Base-by-base conservation (phyloP, 2,888 invertebrate genomes). In the Embidobia sp. region DNA sequence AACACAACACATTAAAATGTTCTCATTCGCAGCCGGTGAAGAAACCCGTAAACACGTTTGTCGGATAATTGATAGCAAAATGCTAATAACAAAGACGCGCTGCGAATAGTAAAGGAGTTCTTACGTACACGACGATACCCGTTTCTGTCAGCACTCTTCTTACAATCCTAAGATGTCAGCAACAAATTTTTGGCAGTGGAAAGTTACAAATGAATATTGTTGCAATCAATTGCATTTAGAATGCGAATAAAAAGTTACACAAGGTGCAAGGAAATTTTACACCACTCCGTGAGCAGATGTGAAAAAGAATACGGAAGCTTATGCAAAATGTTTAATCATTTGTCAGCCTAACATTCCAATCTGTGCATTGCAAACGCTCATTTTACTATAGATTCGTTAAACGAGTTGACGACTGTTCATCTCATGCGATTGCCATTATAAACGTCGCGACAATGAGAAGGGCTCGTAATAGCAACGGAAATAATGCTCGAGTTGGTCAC, bases 21-120 rank as follows among this genome's bases (percentile, higher is more conserved):
- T 53, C 46, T 51, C 64, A 75, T 73, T 53, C 33, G 22, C 73
- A 67, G 69, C 73, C 69, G 69, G 51, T 51, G 66, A 70, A 59
- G 64, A 64, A 63, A 75, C 78, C 55, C 61, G 78, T 78, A 81
- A 80, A 81, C 81, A 80, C 82, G 80, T 77, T 80, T 80, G 76
- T 78, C 75, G 84, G 83, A 87, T 87, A 87, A 88, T 88, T 87
- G 85, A 87, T 87, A 87, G 86, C 85, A 82, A 85, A 87, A 88
- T 88, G 87, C 88, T 87, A 87, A 88, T 88, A 86, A 87, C 84
- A 82, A 80, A 85, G 78, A 87, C 87, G 85, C 84, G 86, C 85
- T 83, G 78, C 81, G 86, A 86, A 88, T 88, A 83, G 84, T 86
- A 87, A 88, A 87, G 83, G 79, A 83, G 83, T 86, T 86, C 83